Percentiles rank a stretch among this genome's conserved stretches.
Conservation (phyloP, 2,888 invertebrate species). For the Reticulitermes lucifugus region DNA sequence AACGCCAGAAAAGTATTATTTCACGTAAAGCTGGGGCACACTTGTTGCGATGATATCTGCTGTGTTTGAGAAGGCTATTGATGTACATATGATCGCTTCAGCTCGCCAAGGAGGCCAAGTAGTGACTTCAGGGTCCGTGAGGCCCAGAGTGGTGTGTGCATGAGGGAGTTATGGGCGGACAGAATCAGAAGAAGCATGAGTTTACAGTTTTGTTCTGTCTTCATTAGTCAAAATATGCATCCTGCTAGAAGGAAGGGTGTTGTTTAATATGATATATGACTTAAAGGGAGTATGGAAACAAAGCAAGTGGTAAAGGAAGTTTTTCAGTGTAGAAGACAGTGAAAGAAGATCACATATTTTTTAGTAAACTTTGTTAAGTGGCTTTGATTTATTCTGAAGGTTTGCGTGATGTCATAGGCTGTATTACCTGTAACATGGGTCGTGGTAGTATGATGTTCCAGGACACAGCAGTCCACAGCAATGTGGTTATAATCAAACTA, state of each 20-base stretch:
- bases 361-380: not conserved
- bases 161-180: not conserved
- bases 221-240: not conserved
- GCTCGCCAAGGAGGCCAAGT: not conserved
- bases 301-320: constrained; percentile 2
- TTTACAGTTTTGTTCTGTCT: constrained; percentile 1
- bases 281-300: not conserved
- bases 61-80: not conserved
- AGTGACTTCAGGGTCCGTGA: not conserved
- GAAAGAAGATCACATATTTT: not conserved
- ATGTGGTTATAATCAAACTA: not conserved
- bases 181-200: not conserved
- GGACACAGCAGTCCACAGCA: not conserved
- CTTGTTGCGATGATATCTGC: constrained; percentile 8
- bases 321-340: not conserved
- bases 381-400: not conserved
- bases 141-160: not conserved
- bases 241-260: not conserved
- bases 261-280: constrained; percentile 17
- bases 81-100: not conserved
- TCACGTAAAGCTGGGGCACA: constrained; percentile 15
- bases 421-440: not conserved
- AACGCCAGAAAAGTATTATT: constrained; percentile 32
- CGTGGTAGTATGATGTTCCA: not conserved
- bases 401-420: not conserved